Base-by-base conservation (phyloP, 2,113 vertebrate genomes). In the Eidolon helvum region DNA sequence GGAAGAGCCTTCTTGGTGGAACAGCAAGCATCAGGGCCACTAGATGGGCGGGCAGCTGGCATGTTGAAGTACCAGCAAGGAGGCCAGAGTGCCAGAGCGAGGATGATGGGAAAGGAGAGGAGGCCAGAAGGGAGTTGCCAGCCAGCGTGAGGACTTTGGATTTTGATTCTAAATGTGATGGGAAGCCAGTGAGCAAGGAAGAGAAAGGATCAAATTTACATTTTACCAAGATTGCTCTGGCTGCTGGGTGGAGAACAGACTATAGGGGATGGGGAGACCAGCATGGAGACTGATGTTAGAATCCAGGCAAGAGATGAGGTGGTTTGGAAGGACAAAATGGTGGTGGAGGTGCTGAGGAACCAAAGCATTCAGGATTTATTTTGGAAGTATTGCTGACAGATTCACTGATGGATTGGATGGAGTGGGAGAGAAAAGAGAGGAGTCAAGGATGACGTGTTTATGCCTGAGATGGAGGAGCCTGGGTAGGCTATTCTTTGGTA, bases 21-120 rank as follows among this genome's bases (percentile, higher is more conserved):
- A 18, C 5, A 38, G 48, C 24, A 65, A 45, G 21, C 35, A 0
- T 40, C 28, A 59, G n/a, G 38, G 35, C n/a, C 11, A 10, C 8
- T 9, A 21, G 4, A 45, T 50, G 15, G 55, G 16, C 16, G 4
- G 12, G 35, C 7, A 24, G 43, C 48, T 86, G 53, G 30, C 63
- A 12, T 6, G 16, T 59, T 33, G 28, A 74, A 50, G 35, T 12
- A 16, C 21, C 66, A 26, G 65, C 4, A 0, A 38, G 30, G 66
- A 38, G 57, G 45, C 38, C 14, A 0, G n/a, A 4, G 9, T 57
- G 65, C 11, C 15, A 4, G 78, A 8, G 6, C 0, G 0, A 69
- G 43, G 50, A 12, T 24, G 43, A 22, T 0, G 0, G 26, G 61
- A 35, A 71, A 45, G n/a, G 3, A 35, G 43, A 63, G 28, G 35